Evolutionary conservation across 2,888 invertebrate genomes (phyloP), one percentile per base, ranked within the genome.

Genomic region (Heliconius sara): DNA sequence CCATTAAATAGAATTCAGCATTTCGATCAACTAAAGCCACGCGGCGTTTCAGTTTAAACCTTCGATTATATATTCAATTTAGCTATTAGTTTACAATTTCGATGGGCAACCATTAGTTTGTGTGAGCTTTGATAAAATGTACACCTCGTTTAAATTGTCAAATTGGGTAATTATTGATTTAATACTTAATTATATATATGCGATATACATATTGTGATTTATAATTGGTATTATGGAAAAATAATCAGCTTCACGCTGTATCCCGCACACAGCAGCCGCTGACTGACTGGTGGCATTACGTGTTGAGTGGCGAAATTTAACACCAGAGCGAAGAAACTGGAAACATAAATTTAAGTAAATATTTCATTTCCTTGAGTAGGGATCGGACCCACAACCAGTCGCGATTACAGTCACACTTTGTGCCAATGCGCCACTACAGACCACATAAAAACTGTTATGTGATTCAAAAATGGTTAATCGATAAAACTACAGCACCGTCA

Each of bases 31-130:
- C 43, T 34, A 70, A 80, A 79, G 72, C 73, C 43, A 67, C 25
- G 79, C 65, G 43, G 43, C 72, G 76, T 78, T 79, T 67, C 77
- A 76, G 76, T 81, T 60, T 79, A 77, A 79, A 80, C 63, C 77
- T 72, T 73, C 79, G 47, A 78, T 76, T 77, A 77, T 80, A 72
- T 72, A 66, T 73, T 78, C 60, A 66, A 52, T 66, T 66, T 43
- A 67, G 47, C 70, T 66, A 65, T 65, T 78, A 66, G 72, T 47
- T 78, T 74, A 57, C 57, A 47, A 76, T 66, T 76, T 67, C 76
- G 67, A 66, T 67, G 67, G 66, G 47, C n/a, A n/a, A 47, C 72
- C 47, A 47, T 27, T 78, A 65, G 72, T 72, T 63, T 78, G 12
- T n/a, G 72, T 22, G 16, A 52, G 43, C 47, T 71, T 30, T 72